phyloP scores from a whole-genome alignment of 2,113 vertebrate species.

The Pterophyllum scalare region DNA sequence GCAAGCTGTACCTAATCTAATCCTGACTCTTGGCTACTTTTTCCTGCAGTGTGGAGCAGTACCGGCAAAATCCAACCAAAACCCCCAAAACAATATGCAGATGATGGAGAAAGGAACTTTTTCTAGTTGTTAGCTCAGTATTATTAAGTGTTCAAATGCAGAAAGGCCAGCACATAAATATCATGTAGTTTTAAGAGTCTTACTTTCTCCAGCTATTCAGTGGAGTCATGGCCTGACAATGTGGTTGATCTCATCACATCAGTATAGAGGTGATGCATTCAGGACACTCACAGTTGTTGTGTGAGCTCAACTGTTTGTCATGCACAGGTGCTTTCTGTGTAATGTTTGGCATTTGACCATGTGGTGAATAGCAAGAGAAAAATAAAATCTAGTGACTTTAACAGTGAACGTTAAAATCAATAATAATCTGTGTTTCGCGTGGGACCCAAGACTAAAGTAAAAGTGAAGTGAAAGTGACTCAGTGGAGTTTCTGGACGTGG shows the following conservation, averaged over 20 bases:
- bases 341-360: background rate
- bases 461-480: background rate
- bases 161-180: background rate
- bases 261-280: slow-evolving; percentile 25
- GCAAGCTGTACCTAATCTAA: too few relatives aligned
- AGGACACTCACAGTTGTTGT: background rate
- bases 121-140: background rate
- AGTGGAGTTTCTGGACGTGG: background rate
- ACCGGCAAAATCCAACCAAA: background rate
- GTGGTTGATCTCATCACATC: slow-evolving; percentile 43
- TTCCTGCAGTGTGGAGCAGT: background rate
- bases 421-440: too few relatives aligned
- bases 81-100: background rate
- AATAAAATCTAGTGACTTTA: background rate
- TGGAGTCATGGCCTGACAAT: slow-evolving; percentile 15
- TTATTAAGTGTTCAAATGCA: background rate
- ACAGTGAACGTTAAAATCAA: too few relatives aligned
- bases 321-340: background rate
- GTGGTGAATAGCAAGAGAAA: background rate
- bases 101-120: background rate
- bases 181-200: background rate
- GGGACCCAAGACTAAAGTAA: background rate
- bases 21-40: too few relatives aligned
- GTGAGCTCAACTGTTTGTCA: slow-evolving; percentile 7
- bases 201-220: slow-evolving; percentile 23